These are phyloP conservation scores for Temnothorax nylanderi DNA, from an alignment of 1,140 invertebrate species.

Conservation along the genomic window DNA sequence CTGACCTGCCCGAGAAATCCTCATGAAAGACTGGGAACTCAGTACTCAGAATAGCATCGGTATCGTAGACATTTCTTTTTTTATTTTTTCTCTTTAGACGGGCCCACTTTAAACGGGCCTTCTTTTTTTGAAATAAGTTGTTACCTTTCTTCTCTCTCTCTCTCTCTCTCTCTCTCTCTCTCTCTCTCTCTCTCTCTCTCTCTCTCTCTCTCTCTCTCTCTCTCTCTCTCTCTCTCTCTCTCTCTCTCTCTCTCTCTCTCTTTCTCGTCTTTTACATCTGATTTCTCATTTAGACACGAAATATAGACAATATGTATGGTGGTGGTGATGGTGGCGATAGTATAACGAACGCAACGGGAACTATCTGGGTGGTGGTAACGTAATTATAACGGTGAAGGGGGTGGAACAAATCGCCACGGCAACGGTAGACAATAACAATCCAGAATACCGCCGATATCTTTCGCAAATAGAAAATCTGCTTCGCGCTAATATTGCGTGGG, in stretches of 20 bases:
- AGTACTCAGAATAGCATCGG: slow-evolving; percentile 86
- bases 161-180: slow-evolving; percentile 66
- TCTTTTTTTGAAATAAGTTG: slow-evolving; percentile 23
- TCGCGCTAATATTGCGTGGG: neutral
- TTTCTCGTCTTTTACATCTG: slow-evolving; percentile 50
- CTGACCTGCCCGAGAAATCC: slow-evolving; percentile 86
- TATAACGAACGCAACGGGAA: neutral
- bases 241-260: slow-evolving; percentile 11
- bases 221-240: slow-evolving; percentile 62
- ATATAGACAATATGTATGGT: neutral
- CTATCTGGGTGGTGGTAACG: slow-evolving; percentile 1
- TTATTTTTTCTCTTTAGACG: slow-evolving; percentile 74
- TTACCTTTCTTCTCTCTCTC: slow-evolving; percentile 58
- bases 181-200: slow-evolving; percentile 18
- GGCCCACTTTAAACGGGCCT: neutral
- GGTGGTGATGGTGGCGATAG: slow-evolving; percentile 21
- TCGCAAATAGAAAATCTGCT: slow-evolving; percentile 11
- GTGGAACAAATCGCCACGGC: slow-evolving; percentile 23
- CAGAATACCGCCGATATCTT: neutral
- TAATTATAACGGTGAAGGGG: slow-evolving; percentile 42
- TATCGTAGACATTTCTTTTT: slow-evolving; percentile 85
- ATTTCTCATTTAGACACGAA: slow-evolving; percentile 5
- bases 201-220: slow-evolving; percentile 62
- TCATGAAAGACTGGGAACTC: slow-evolving; percentile 87
- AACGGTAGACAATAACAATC: neutral